phyloP scores from a whole-genome alignment of 2,113 vertebrate genomes.

The Trichechus manatus region DNA sequence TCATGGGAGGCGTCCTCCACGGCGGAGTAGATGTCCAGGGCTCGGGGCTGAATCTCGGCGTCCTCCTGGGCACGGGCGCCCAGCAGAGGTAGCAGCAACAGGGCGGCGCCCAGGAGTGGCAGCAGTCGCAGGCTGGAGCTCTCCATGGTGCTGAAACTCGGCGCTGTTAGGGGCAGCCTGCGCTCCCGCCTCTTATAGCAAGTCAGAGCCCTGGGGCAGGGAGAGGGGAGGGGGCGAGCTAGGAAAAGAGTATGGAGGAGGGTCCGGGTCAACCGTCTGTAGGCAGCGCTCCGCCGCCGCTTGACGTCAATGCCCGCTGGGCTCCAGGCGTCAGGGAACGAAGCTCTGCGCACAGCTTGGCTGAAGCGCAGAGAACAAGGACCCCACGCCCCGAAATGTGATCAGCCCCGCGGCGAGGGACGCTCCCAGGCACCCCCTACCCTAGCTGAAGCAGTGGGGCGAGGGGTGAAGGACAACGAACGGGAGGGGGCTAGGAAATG shows the following conservation, averaged over 20 bases:
- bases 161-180: neutral
- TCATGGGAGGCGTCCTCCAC: constrained; percentile 87
- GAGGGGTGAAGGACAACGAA: neutral
- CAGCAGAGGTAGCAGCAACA: constrained; percentile 84
- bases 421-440: neutral
- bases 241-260: constrained; percentile 74
- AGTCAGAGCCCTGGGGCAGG: neutral
- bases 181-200: constrained; percentile 79
- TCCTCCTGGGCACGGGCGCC: constrained; percentile 83
- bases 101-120: constrained; percentile 83
- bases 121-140: constrained; percentile 85
- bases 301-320: constrained; percentile 86
- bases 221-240: constrained; percentile 70
- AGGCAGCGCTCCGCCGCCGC: constrained; percentile 75
- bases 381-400: constrained; percentile 55
- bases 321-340: constrained; percentile 57
- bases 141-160: constrained; percentile 89
- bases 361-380: neutral
- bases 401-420: constrained; percentile 24
- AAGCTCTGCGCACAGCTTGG: constrained; percentile 66
- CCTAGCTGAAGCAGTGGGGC: neutral
- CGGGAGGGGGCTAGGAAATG: constrained; percentile 7
- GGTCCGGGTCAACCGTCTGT: constrained; percentile 79
- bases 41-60: constrained; percentile 83
- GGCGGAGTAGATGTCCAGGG: constrained; percentile 83